Base-by-base conservation (phyloP, 2,888 invertebrate genomes). In the Invenusta paracnida region DNA sequence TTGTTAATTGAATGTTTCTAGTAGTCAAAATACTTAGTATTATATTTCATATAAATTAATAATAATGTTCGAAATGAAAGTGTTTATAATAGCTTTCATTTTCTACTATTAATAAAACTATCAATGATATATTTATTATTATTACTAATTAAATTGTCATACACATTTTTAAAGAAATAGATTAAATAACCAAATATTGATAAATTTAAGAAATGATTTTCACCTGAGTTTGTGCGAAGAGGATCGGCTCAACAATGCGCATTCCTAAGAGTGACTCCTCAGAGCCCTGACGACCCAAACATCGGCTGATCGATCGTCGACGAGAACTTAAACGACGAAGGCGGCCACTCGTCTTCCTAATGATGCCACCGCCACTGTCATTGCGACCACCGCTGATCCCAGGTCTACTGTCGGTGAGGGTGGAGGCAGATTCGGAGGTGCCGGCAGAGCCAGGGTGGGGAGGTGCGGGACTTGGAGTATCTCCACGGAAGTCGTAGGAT, bases 381-480 rank as follows among this genome's bases (percentile, higher is more conserved):
- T 23, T 23, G 17, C 73, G 23, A 5, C 73, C 73, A 25, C 25
- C 17, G 73, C 25, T 2, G 5, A n/a, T 2, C 2, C 25, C 17
- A 23, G 2, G 27, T 5, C 2, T 23, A 5, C 17, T 5, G 11
- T 5, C 17, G 17, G 73, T 2, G 11, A 73, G 73, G 73, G 73
- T 73, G 73, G 73, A 73, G 17, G 2, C 17, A 23, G 73, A 73
- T 2, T 23, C 73, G 2, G 73, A 73, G 73, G 73, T 73, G 73
- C 11, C 25, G 2, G 25, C 17, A 13, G 81, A 27, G 30, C 29
- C 27, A 28, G 85, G 85, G 23, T 30, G 81, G 0, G 85, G 30
- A n/a, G 85, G 85, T 0, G 85, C 85, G 27, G 85, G 85, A 30
- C 85, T 85, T 1, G 85, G 85, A 11, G 85, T 85, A 30, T 85